A percentile compares a stretch with the other conserved stretches of the same genome.
Evolutionary conservation across 2,113 vertebrate genomes (phyloP).

Genomic region (Chrysochloris asiatica): DNA sequence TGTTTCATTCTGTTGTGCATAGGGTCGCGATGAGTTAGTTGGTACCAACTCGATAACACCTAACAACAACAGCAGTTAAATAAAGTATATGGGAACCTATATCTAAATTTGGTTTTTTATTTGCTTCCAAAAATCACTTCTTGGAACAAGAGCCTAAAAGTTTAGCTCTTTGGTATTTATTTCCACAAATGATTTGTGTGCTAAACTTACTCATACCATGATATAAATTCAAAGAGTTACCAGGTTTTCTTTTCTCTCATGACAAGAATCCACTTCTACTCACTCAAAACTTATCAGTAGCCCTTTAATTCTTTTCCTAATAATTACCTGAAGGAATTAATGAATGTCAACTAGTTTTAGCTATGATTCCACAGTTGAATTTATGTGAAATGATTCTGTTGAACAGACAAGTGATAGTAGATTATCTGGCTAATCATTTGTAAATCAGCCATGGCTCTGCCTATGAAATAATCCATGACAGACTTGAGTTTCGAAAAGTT

Average conservation of each 20-base stretch:
- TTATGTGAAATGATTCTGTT: not conserved
- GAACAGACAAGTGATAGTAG: too few relatives aligned
- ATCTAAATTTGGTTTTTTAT: conserved; percentile 51
- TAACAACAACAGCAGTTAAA: too few relatives aligned
- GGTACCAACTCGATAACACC: too few relatives aligned
- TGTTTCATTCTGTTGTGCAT: too few relatives aligned
- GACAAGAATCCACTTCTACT: not conserved
- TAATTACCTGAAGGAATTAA: conserved; percentile 38
- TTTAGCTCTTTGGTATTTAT: conserved; percentile 11
- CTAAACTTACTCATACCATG: not conserved
- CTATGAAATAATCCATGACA: too few relatives aligned
- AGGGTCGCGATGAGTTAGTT: too few relatives aligned
- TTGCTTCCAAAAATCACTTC: conserved; percentile 51
- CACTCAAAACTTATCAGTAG: conserved; percentile 39
- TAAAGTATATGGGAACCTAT: conserved; percentile 52
- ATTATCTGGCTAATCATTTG: too few relatives aligned
- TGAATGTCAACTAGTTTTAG: not conserved
- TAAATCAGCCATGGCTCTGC: too few relatives aligned
- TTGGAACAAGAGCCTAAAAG: conserved; percentile 32
- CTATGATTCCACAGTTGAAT: not conserved
- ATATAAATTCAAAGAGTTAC: not conserved
- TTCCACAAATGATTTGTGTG: conserved; percentile 26
- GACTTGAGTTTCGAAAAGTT: too few relatives aligned
- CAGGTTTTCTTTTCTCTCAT: not conserved
- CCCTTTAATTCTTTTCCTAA: conserved; percentile 19